Conservation (phyloP, 2,888 invertebrate genomes). For the Dryomyza anilis region DNA sequence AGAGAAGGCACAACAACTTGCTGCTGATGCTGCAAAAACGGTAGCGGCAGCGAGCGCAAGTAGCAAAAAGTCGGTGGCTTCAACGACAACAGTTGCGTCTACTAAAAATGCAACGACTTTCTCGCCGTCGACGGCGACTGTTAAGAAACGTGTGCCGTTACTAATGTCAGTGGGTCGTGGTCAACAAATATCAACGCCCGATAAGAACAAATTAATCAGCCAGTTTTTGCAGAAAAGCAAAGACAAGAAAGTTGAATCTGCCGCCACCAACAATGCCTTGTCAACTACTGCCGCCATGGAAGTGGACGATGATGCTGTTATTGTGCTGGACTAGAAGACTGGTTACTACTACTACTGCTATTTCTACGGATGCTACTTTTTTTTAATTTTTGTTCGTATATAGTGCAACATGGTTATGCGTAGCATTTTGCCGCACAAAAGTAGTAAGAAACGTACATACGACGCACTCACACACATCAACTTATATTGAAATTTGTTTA, state of each 20-base stretch:
- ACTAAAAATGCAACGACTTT: neutral
- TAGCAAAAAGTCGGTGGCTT: neutral
- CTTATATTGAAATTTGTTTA: too few species aligned
- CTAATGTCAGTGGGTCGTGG: slow-evolving; percentile 57
- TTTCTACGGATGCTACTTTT: neutral
- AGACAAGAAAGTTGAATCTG: too few species aligned
- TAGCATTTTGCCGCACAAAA: too few species aligned
- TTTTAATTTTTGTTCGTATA: neutral
- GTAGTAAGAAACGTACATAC: too few species aligned
- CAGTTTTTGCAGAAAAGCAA: slow-evolving; percentile 59
- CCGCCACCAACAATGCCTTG: too few species aligned
- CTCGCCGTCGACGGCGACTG: neutral
- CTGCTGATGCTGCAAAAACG: neutral
- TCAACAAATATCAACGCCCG: slow-evolving; percentile 48
- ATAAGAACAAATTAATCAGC: slow-evolving; percentile 61
- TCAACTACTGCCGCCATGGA: slow-evolving; percentile 23
- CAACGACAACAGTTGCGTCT: neutral
- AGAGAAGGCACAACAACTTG: slow-evolving; percentile 43
- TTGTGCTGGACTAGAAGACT: slow-evolving; percentile 41
- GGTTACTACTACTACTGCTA: neutral
- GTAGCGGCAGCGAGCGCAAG: neutral
- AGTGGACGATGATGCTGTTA: slow-evolving; percentile 36
- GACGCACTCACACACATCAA: too few species aligned
- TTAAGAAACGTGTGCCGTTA: slow-evolving; percentile 57
- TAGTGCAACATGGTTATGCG: neutral